Conservation (phyloP, 2,888 invertebrate species). For the Onthophagus sagittarius region DNA sequence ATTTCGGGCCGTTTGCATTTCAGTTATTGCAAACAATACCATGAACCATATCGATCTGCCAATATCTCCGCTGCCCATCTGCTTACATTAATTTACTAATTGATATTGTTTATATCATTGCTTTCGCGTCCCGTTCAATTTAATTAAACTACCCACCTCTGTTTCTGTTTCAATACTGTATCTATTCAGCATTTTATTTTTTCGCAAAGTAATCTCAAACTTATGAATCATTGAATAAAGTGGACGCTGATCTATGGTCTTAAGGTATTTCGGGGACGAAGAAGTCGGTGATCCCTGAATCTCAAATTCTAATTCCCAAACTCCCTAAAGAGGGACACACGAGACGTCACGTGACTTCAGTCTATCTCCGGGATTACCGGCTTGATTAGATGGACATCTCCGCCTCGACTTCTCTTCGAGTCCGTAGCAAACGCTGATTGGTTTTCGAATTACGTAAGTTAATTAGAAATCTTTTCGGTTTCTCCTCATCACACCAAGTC, state of each 20-base stretch:
- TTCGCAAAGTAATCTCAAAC: neutral
- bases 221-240: neutral
- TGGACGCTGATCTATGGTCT: neutral
- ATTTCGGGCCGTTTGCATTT: slow-evolving; percentile 4
- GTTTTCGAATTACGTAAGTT: slow-evolving; percentile 10
- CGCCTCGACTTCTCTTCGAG: neutral
- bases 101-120: slow-evolving; percentile 10
- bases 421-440: neutral
- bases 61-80: neutral
- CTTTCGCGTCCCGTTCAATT: neutral
- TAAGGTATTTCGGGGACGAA: neutral
- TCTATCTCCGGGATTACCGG: neutral
- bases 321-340: neutral
- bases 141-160: neutral
- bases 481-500: neutral
- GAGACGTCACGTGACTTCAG: neutral
- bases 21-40: slow-evolving; percentile 1
- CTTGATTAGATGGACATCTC: neutral
- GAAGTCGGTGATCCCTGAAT: neutral
- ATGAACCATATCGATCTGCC: neutral
- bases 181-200: no score
- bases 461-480: slow-evolving; percentile 6
- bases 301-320: neutral
- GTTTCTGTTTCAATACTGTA: neutral
- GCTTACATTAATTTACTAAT: slow-evolving; percentile 12